Evolutionary conservation across 2,113 vertebrate genomes (phyloP).

Genomic region (Ursus arctos): DNA sequence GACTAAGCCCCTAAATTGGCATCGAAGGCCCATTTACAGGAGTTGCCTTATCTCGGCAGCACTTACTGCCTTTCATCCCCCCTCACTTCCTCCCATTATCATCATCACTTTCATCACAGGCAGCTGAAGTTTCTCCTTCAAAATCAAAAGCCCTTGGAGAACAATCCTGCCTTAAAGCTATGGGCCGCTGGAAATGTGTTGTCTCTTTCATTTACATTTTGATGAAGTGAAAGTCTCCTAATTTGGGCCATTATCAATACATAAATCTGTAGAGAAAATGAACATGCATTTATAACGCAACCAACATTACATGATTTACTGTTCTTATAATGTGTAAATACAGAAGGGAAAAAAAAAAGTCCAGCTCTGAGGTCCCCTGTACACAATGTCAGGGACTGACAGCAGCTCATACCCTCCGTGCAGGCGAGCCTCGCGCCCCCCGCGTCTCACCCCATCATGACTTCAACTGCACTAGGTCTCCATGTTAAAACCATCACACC

Average conservation of each 20-base stretch:
- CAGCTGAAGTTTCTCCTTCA: constrained; percentile 58
- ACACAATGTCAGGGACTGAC: neutral
- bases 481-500: neutral
- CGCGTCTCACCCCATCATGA: neutral
- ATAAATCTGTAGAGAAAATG: constrained; percentile 66
- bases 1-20: constrained; percentile 50
- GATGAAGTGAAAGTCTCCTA: constrained; percentile 66
- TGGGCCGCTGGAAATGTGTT: neutral
- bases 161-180: neutral
- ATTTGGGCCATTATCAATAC: constrained; percentile 58
- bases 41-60: constrained; percentile 5
- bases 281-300: constrained; percentile 70
- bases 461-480: neutral
- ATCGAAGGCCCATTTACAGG: neutral
- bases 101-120: neutral
- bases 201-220: constrained; percentile 63
- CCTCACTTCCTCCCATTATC: neutral
- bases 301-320: constrained; percentile 61
- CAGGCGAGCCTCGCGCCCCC: neutral
- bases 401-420: neutral
- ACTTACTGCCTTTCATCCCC: neutral
- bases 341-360: constrained; percentile 20
- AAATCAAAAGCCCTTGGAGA: constrained; percentile 36
- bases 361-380: constrained; percentile 17
- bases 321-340: constrained; percentile 23